phyloP scores from a whole-genome alignment of 1,140 invertebrate species.

The Mercenaria mercenaria region DNA sequence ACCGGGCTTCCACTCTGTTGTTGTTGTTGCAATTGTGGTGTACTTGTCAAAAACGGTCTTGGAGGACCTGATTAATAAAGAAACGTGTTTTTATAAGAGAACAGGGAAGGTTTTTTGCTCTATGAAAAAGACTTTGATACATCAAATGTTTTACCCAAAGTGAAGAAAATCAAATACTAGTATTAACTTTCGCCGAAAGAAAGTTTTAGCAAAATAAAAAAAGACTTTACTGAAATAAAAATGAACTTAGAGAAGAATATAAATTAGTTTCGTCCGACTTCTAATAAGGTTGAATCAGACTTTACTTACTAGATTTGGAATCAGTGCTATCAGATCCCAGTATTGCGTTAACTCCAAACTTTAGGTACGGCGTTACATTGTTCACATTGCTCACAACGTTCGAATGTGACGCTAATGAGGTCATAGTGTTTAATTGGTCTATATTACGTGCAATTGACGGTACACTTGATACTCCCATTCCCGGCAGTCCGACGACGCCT shows the following conservation, averaged over 20 bases:
- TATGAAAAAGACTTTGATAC: no score
- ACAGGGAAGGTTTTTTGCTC: no score
- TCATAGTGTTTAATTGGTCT: constrained; percentile 16
- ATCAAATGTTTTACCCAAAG: no score
- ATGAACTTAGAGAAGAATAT: no score
- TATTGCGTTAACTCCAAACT: constrained; percentile 97
- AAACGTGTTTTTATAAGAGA: no score
- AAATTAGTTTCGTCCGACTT: no score
- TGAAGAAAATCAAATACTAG: no score
- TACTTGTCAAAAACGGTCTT: constrained; percentile 9
- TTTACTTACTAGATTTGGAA: constrained; percentile 63
- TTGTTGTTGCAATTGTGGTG: background rate
- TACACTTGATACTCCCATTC: constrained; percentile 4
- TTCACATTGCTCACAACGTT: constrained; percentile 30
- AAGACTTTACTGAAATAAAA: no score
- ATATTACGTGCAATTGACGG: constrained; percentile 8
- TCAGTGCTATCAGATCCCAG: constrained; percentile 85
- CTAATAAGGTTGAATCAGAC: no score
- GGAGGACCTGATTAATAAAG: constrained; percentile 33
- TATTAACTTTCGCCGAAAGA: no score
- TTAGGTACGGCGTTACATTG: constrained; percentile 89
- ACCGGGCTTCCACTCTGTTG: constrained; percentile 49
- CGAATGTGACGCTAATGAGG: constrained; percentile 23
- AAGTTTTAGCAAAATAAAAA: no score
- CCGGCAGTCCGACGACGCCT: constrained; percentile 44